Percentiles rank a stretch among this genome's conserved stretches.
phyloP scores from a whole-genome alignment of 2,888 invertebrate species.

The Dynastes tityus region DNA sequence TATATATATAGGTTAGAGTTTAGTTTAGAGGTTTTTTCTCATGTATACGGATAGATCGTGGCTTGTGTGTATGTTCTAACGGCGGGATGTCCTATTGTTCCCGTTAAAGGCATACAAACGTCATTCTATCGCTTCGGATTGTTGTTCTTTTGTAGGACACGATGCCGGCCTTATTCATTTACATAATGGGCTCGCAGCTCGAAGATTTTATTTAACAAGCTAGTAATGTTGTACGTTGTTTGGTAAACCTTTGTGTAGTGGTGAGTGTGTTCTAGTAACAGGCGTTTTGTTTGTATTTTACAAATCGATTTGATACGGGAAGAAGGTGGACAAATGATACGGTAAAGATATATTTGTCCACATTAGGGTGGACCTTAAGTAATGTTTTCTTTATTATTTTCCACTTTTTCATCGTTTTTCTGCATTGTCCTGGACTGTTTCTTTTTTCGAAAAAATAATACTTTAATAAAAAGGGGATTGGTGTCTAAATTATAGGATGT shows the following conservation, averaged over 20 bases:
- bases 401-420: no score
- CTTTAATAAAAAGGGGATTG: no score
- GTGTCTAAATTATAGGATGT: no score
- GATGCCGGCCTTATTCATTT: conserved; percentile 38
- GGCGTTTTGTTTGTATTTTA: conserved; percentile 31
- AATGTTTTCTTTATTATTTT: no score
- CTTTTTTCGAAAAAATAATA: no score
- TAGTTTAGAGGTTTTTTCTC: conserved; percentile 52
- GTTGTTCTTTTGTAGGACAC: conserved; percentile 45
- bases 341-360: neutral
- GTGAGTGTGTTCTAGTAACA: neutral
- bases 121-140: conserved; percentile 34
- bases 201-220: conserved; percentile 21
- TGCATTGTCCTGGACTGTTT: no score
- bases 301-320: conserved; percentile 16
- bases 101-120: conserved; percentile 38
- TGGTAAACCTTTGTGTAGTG: neutral
- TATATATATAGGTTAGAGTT: conserved; percentile 8
- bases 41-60: no score
- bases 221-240: conserved; percentile 23
- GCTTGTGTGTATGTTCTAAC: conserved; percentile 43
- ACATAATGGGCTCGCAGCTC: conserved; percentile 34
- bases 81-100: conserved; percentile 42
- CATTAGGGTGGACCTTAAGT: neutral
- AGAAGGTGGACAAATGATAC: conserved; percentile 11